A percentile compares a stretch with the other conserved stretches of the same genome.
phyloP scores from a whole-genome alignment of 2,113 vertebrate species.

The Amphilophus citrinellus region DNA sequence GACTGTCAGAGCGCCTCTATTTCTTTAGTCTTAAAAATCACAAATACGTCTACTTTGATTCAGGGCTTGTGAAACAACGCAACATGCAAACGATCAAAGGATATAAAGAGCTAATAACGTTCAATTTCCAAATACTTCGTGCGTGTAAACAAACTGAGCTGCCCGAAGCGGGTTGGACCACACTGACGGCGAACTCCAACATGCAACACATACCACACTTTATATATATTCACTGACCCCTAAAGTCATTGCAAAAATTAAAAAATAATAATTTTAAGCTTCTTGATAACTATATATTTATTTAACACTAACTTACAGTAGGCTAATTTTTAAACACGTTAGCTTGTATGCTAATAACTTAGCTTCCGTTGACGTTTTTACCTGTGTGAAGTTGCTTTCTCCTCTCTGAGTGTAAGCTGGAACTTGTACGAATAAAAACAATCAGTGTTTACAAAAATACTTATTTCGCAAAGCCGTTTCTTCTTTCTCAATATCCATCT shows the following conservation, averaged over 20 bases:
- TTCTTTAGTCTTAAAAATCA: background rate
- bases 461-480: slow-evolving; percentile 22
- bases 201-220: background rate
- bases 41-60: background rate
- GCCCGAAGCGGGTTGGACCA: slow-evolving; percentile 34
- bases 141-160: slow-evolving; percentile 48
- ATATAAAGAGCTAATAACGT: background rate
- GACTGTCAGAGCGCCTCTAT: background rate
- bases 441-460: slow-evolving; percentile 35
- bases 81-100: background rate
- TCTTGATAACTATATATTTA: background rate
- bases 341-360: slow-evolving; percentile 71
- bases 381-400: slow-evolving; percentile 65
- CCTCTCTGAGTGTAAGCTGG: slow-evolving; percentile 33
- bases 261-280: background rate
- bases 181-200: background rate
- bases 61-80: too few species aligned
- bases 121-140: background rate
- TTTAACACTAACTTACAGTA: slow-evolving; percentile 3
- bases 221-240: background rate
- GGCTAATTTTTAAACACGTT: slow-evolving; percentile 36
- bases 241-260: background rate
- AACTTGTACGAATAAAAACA: slow-evolving; percentile 26
- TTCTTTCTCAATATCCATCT: slow-evolving; percentile 42
- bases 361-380: slow-evolving; percentile 67